phyloP scores from a whole-genome alignment of 2,888 invertebrate genomes.

The Periphyllus acericola region DNA sequence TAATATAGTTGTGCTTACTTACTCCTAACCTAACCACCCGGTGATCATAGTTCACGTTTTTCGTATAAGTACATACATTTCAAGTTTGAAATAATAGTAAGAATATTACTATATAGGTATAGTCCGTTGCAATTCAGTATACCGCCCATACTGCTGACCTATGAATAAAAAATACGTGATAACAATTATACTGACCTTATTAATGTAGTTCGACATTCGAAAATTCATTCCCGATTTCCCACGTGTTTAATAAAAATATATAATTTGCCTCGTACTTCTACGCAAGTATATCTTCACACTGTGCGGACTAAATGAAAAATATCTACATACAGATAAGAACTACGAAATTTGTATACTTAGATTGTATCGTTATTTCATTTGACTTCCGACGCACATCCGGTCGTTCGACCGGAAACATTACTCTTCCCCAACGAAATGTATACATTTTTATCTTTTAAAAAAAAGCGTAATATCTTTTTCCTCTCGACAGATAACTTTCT shows the following conservation, averaged over 20 bases:
- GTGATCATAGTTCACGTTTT: too few species aligned
- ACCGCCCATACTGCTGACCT: too few species aligned
- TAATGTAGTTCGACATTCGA: background rate
- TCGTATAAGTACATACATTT: too few species aligned
- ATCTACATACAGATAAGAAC: conserved; percentile 40
- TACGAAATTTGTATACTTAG: conserved; percentile 33
- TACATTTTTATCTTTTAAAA: conserved; percentile 53
- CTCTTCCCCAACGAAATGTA: conserved; percentile 44
- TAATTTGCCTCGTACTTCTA: conserved; percentile 18
- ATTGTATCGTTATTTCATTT: conserved; percentile 52
- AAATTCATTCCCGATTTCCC: background rate
- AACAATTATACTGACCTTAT: too few species aligned
- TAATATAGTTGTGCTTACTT: too few species aligned
- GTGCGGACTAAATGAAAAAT: conserved; percentile 22
- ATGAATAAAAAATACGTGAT: too few species aligned
- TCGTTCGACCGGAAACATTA: conserved; percentile 57
- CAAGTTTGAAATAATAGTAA: too few species aligned
- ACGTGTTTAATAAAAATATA: background rate
- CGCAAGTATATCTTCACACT: background rate
- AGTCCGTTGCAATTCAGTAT: too few species aligned
- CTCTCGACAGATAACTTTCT: conserved; percentile 52
- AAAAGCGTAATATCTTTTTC: conserved; percentile 48
- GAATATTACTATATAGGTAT: too few species aligned
- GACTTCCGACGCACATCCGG: conserved; percentile 58
- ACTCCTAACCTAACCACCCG: too few species aligned